A percentile compares a stretch with the other conserved stretches of the same genome.
Conservation (phyloP, 2,797 vertebrate species). For the Galagoides demidoff region DNA sequence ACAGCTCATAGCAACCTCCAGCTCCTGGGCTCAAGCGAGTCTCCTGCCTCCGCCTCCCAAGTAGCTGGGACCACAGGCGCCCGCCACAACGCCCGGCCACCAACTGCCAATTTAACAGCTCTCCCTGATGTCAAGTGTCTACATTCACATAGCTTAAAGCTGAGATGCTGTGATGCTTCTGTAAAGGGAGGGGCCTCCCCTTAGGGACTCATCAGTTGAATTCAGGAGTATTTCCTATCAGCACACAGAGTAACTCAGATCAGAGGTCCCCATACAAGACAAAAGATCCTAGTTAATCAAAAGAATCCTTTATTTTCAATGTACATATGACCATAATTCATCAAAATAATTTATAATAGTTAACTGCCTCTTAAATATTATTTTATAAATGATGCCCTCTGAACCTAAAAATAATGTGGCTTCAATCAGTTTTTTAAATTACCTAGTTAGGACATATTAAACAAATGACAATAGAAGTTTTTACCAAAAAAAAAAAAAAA, state of each 20-base stretch:
- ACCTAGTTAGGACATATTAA: conserved; percentile 65
- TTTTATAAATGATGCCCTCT: conserved; percentile 47
- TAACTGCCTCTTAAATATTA: conserved; percentile 75
- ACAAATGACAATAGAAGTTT: conserved; percentile 48
- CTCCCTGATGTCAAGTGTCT: background rate
- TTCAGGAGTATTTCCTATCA: too few relatives aligned
- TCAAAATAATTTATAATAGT: conserved; percentile 86
- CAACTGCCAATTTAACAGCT: too few relatives aligned
- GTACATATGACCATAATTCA: conserved; percentile 75
- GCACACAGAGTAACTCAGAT: background rate
- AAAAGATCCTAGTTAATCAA: conserved; percentile 66
- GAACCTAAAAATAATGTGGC: conserved; percentile 51
- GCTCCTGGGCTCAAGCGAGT: too few relatives aligned
- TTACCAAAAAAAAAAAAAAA: conserved; percentile 52
- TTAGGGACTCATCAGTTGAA: background rate
- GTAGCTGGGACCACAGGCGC: too few relatives aligned
- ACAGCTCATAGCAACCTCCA: too few relatives aligned
- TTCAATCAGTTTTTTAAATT: conserved; percentile 47
- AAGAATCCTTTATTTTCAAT: conserved; percentile 84
- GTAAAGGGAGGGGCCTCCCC: rapidly evolving
- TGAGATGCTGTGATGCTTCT: rapidly evolving
- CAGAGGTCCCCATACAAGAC: background rate
- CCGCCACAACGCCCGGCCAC: too few relatives aligned
- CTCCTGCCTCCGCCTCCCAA: too few relatives aligned
- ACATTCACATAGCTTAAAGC: background rate